A percentile compares a stretch with the other conserved stretches of the same genome.
Evolutionary conservation across 2,797 vertebrate genomes (phyloP).

Genomic region (Microchirus variegatus): DNA sequence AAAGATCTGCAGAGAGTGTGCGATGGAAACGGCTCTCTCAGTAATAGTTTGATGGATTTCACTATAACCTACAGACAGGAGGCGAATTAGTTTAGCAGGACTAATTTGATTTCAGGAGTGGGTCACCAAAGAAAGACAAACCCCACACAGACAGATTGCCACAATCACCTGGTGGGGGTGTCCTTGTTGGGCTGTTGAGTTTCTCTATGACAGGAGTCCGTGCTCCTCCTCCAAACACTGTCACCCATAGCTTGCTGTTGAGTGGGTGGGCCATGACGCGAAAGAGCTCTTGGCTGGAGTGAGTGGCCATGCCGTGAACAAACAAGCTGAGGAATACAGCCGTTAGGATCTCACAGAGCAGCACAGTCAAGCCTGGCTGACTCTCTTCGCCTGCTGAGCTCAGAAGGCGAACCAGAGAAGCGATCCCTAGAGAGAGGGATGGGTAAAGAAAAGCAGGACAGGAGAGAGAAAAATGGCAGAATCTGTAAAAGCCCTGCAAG

Average conservation of each 20-base stretch:
- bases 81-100: conserved; percentile 43
- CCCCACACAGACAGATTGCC: conserved; percentile 1
- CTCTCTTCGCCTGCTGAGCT: conserved; percentile 92
- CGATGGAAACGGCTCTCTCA: conserved; percentile 22
- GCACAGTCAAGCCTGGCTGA: conserved; percentile 89
- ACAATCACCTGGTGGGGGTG: conserved; percentile 80
- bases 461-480: not conserved
- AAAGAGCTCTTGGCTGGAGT: conserved; percentile 93
- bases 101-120: conserved; percentile 45
- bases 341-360: conserved; percentile 96
- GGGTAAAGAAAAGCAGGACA: not conserved
- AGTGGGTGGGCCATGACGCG: conserved; percentile 93
- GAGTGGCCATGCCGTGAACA: conserved; percentile 94
- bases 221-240: conserved; percentile 93
- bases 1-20: conserved; percentile 17
- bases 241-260: conserved; percentile 93
- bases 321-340: conserved; percentile 96
- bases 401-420: conserved; percentile 85
- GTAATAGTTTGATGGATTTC: conserved; percentile 51
- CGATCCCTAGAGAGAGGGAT: conserved; percentile 82
- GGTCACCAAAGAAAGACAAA: conserved; percentile 34
- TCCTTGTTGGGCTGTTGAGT: conserved; percentile 72
- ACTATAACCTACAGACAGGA: conserved; percentile 35
- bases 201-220: conserved; percentile 77
- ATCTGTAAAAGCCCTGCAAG: not conserved